Evolutionary conservation across 1,140 invertebrate species (phyloP).

Genomic region (Sesamia nonagrioides): DNA sequence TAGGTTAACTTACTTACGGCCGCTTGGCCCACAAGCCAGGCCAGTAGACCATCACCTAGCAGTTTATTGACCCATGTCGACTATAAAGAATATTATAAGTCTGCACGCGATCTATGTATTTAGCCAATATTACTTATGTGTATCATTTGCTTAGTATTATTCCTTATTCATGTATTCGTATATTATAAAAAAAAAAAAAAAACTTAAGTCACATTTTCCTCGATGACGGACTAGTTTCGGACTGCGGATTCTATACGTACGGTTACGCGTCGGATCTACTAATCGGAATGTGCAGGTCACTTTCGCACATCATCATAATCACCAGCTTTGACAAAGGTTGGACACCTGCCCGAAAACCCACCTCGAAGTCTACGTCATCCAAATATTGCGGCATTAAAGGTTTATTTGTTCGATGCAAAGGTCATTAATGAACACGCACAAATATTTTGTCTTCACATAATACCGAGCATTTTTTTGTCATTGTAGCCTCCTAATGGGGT

Average conservation of each 20-base stretch:
- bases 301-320: neutral
- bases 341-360: neutral
- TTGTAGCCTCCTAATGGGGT: slow-evolving; percentile 1
- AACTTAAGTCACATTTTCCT: no score
- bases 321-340: neutral
- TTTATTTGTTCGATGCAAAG: neutral
- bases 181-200: no score
- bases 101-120: slow-evolving; percentile 54
- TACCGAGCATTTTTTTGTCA: slow-evolving; percentile 13
- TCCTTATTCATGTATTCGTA: neutral
- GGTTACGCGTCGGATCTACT: neutral
- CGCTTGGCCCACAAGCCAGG: no score
- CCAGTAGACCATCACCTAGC: slow-evolving; percentile 26
- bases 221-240: no score
- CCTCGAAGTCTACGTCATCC: neutral
- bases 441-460: slow-evolving; percentile 10
- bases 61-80: slow-evolving; percentile 58
- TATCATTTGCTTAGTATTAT: slow-evolving; percentile 3
- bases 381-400: slow-evolving; percentile 1
- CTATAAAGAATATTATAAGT: slow-evolving; percentile 52
- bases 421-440: slow-evolving; percentile 7
- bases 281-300: neutral
- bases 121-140: slow-evolving; percentile 41
- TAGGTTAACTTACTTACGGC: slow-evolving; percentile 34
- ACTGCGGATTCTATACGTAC: no score